Percentiles rank a stretch among this genome's conserved stretches.
Conservation (phyloP, 2,113 vertebrate genomes). For the Uria lomvia region DNA sequence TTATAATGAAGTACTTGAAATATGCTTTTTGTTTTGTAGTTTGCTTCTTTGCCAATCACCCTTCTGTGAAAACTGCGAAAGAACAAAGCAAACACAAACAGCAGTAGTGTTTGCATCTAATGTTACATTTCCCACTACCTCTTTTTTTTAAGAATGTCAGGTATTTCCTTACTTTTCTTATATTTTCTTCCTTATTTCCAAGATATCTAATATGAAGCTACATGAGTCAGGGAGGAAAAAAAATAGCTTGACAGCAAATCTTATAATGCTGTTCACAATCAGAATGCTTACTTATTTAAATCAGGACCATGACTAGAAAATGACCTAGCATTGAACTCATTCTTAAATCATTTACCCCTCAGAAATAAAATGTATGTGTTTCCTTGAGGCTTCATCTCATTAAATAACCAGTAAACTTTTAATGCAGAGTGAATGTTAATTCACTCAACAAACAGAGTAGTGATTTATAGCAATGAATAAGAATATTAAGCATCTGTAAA, state of each 20-base stretch:
- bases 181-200: neutral
- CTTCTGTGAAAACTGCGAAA: neutral
- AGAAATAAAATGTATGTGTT: neutral
- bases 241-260: neutral
- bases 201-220: neutral
- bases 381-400: neutral
- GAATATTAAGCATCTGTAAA: neutral
- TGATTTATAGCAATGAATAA: neutral
- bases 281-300: neutral
- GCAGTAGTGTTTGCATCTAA: neutral
- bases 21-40: neutral
- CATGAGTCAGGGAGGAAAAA: neutral
- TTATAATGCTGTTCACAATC: neutral
- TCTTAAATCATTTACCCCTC: neutral
- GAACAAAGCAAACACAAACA: neutral
- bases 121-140: neutral
- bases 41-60: neutral
- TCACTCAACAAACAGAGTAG: neutral
- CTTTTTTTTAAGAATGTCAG: neutral
- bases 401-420: neutral
- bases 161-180: neutral
- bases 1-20: neutral
- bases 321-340: neutral
- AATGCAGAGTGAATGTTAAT: neutral
- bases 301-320: neutral